Evolutionary conservation across 2,888 invertebrate genomes (phyloP), one percentile per base, ranked within the genome.

Genomic region (Lydus trimaculatus): DNA sequence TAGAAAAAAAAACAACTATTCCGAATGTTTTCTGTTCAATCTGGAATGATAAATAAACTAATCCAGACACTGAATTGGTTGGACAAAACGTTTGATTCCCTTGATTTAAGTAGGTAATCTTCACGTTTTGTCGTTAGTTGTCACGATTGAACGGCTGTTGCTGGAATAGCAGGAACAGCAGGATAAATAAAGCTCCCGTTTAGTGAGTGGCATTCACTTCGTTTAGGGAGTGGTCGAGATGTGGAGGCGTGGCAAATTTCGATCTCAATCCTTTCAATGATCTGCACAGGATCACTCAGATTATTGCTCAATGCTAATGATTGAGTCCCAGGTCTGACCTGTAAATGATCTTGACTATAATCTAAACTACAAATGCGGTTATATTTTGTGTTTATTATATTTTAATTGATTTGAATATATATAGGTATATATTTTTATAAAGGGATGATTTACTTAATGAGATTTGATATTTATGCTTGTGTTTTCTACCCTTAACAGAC

Each of bases 401-500:
- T 20, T 36, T 33, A 61, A 33, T 39, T 60, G 11, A 0, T 31
- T 60, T 31, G 0, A 25, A 31, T 23, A 43, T n/a, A n/a, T n/a
- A n/a, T n/a, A n/a, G n/a, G n/a, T n/a, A 17, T 36, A 15, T 36
- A 15, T 36, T 36, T 15, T 13, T 3, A 17, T 43, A 17, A 17
- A 43, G 17, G 15, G 36, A 28, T 28, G 28, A 28, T 13, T 1
- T 36, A n/a, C n/a, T n/a, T n/a, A n/a, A n/a, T n/a, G n/a, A n/a
- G n/a, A n/a, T 23, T 58, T 58, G 67, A 70, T 73, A 76, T 79
- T 78, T 79, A 79, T 79, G 76, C 72, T 31, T 60, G 63, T 48
- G 61, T 65, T 72, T 77, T 73, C 73, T 72, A 75, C 74, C 76
- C 76, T 74, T 73, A 64, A 73, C 75, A 78, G 77, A 77, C 78